Base-by-base conservation (phyloP, 2,797 vertebrate species). In the Spondyliosoma cantharus region DNA sequence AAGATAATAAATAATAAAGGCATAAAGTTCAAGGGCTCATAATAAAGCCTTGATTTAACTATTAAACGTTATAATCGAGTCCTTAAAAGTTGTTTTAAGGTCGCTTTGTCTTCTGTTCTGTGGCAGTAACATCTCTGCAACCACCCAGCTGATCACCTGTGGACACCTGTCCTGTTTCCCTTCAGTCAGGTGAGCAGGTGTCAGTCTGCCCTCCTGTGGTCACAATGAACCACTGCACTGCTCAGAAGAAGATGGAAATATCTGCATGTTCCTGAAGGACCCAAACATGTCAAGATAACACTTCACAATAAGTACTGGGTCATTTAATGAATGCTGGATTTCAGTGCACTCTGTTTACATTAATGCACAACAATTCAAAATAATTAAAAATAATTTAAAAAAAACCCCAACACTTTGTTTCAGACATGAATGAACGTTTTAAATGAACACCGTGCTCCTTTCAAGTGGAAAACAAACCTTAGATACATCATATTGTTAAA, bases 131-230 rank as follows among this genome's bases (percentile, higher is more conserved):
- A 17, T 3, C 0, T 52, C 50, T 50, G 48, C 3, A 22, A 48
- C 6, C 17, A 48, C 46, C 6, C 46, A 48, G 48, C 46, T 52
- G 50, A 3, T 32, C 57, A 54, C 61, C 61, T 65, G 61, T 37
- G 48, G 53, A 20, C 5, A 20, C n/a, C 37, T 37, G 37, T 16
- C 15, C 15, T 46, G 5, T 42, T n/a, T 45, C 17, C 8, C 8
- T 3, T 20, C 5, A 42, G 60, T 16, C 8, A 2, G 42, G 12
- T 56, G 32, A 45, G 6, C 12, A 0, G 45, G n/a, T 19, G 17
- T 1, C 37, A 64, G 63, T 1, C 66, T 58, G 74, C 63, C 74
- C 50, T 17, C 80, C 3, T 24, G 74, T 66, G 80, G 67, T 13
- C 45, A 25, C 0, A 63, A 8, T 52, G 3, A 3, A 15, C 2